A percentile compares a stretch with the other conserved stretches of the same genome.
Evolutionary conservation across 2,888 invertebrate genomes (phyloP).

Genomic region (Cyclophora albipunctata): DNA sequence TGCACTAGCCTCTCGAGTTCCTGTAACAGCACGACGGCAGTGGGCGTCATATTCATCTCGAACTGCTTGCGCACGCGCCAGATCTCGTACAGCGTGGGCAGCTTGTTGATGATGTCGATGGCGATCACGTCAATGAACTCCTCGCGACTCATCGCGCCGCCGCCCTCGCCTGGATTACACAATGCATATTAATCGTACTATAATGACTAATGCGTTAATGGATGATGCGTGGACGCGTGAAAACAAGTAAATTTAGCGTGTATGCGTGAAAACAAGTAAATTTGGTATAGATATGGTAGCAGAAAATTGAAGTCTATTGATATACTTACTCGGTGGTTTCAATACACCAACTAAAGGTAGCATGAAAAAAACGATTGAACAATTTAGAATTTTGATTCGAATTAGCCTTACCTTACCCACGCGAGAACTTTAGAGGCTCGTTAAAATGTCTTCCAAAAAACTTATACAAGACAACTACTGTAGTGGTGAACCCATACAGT

Average conservation of each 20-base stretch:
- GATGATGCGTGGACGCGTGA: too few species aligned
- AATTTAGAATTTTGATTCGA: slow-evolving; percentile 13
- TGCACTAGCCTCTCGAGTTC: slow-evolving; percentile 82
- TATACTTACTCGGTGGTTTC: not conserved
- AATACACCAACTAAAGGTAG: too few species aligned
- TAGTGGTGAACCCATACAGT: too few species aligned
- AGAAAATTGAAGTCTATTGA: too few species aligned
- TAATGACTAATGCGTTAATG: too few species aligned
- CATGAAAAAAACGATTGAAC: not conserved
- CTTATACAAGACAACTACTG: too few species aligned
- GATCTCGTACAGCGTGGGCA: slow-evolving; percentile 86
- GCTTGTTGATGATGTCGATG: slow-evolving; percentile 83
- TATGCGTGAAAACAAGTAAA: too few species aligned
- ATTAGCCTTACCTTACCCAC: not conserved
- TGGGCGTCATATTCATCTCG: slow-evolving; percentile 87
- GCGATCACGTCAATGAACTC: slow-evolving; percentile 89
- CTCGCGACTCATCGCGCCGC: slow-evolving; percentile 86
- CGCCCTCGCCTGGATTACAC: slow-evolving; percentile 73
- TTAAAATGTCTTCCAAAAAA: too few species aligned
- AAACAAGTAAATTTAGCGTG: too few species aligned
- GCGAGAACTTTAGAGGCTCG: too few species aligned
- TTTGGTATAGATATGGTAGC: too few species aligned
- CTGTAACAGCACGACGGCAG: slow-evolving; percentile 90
- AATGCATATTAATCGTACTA: too few species aligned
- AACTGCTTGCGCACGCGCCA: slow-evolving; percentile 86